Evolutionary conservation across 2,888 invertebrate species (phyloP), one percentile per base, ranked within the genome.

Genomic region (Taenaris catops): DNA sequence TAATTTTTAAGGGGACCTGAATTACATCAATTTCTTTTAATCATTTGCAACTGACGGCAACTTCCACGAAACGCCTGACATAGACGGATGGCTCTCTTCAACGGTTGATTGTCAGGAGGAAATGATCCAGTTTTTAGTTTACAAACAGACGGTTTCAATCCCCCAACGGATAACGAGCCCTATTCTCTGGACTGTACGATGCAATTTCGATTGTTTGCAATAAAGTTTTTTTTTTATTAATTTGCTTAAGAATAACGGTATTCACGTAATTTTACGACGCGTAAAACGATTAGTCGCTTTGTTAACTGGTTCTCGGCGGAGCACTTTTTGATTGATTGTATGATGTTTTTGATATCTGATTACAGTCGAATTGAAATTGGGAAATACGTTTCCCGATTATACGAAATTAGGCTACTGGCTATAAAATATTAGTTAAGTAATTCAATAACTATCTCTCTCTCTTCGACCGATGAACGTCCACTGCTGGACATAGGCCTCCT

Each of bases 71-170:
- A 37, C 34, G 44, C 7, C 31, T 44, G 70, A 64, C 66, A 53
- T 46, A 62, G 67, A 67, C 56, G 58, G 66, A 73, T 72, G 62
- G 56, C 55, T 55, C 51, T 59, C 54, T 59, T 64, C 65, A 69
- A 54, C 63, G 49, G 49, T 66, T 63, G 58, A 65, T 63, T 65
- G 70, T 70, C 58, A 61, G 60, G 54, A 69, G 59, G 55, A 70
- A 66, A 63, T 65, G 67, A 70, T 63, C 64, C 63, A 63, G 59
- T 65, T 48, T 35, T 41, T 46, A 33, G 16, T 41, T 38, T 35
- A 38, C 33, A 40, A 39, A 45, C 43, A 40, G 12, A 29, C 24
- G 18, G 19, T 17, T 2, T 14, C 14, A 14, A 14, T 14, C n/a
- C 10, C 4, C 0, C 9, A 8, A 16, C 2, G 2, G 5, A 40